Conservation (phyloP, 2,113 vertebrate genomes). For the Thermophis baileyi region DNA sequence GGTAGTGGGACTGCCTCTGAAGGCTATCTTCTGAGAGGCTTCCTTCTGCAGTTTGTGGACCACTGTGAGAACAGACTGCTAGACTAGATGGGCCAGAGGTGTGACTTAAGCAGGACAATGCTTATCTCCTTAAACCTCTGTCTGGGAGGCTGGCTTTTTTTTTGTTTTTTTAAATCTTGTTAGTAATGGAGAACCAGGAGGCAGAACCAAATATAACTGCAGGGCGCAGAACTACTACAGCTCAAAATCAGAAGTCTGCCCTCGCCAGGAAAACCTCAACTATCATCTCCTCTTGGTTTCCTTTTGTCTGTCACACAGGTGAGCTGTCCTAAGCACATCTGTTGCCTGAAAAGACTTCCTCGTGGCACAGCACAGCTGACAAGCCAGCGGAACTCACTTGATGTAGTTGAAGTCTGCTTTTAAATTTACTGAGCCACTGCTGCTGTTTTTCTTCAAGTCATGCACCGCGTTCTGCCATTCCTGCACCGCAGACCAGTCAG, state of each 20-base stretch:
- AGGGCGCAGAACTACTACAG: not conserved
- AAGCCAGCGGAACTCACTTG: constrained; percentile 69
- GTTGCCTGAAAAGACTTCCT: fast-evolving
- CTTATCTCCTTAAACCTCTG: not conserved
- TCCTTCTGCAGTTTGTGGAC: not conserved
- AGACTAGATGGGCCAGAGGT: not conserved
- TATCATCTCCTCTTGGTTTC: too few species aligned
- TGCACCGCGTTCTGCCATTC: constrained; percentile 90
- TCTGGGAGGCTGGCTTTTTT: not conserved
- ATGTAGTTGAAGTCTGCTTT: constrained; percentile 96
- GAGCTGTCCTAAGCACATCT: not conserved
- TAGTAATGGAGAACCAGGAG: not conserved
- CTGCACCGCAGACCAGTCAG: constrained; percentile 91
- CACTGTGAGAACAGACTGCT: not conserved
- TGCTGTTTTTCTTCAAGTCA: constrained; percentile 83
- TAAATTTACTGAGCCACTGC: constrained; percentile 80
- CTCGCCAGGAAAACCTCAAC: not conserved
- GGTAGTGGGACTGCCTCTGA: not conserved
- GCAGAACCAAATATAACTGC: not conserved
- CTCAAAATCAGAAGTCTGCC: not conserved
- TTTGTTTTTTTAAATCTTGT: too few species aligned
- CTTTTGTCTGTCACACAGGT: not conserved
- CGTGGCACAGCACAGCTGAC: not conserved
- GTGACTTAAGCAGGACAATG: not conserved
- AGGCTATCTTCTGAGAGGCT: not conserved